Base-by-base conservation (phyloP, 1,140 invertebrate genomes). In the Brachystomella parvula region DNA sequence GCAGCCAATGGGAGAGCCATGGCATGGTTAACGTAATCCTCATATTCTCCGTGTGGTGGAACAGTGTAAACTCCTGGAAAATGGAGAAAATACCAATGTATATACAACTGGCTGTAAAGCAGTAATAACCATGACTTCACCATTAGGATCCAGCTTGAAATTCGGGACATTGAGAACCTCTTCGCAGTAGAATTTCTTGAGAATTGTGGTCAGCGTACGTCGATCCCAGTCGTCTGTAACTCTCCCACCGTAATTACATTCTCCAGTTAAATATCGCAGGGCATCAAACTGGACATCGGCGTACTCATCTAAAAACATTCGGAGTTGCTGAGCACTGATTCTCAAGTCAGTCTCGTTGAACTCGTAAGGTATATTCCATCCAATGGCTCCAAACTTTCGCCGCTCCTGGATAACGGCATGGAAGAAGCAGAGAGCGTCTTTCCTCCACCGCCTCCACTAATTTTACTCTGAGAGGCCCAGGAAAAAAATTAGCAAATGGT, bases 171-270 rank as follows among this genome's bases (percentile, higher is more conserved):
- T 66, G 15, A 81, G 76, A 28, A 78, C 66, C 0, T 73, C 78
- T 73, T 75, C 58, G 72, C 84, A 87, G 77, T 93, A 96, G 76
- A 89, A 96, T 73, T 87, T 87, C 64, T 81, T 80, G 12, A 97
- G 79, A 63, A 94, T 87, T 3, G 92, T 94, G 67, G 83, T 87
- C 19, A 98, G 80, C 2, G 88, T 90, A 60, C 93, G 82, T 57
- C 92, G 82, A 80, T 98, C 95, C 89, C 92, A 94, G 74, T 95
- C 89, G 75, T 97, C 94, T 0, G 92, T 96, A 0, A 97, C 92
- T 75, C 91, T 83, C 0, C 95, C 94, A 29, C 95, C 95, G 74
- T 98, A 98, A 81, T 96, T 96, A 76, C 94, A 97, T 80, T 97
- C 94, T 12, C 93, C 94, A 0, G 89, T 94, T 63, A 97, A 78